Percentiles rank a stretch among this genome's conserved stretches.
These are phyloP conservation scores for Tursiops truncatus DNA, from an alignment of 2,113 vertebrate species.

Conservation along the genomic window DNA sequence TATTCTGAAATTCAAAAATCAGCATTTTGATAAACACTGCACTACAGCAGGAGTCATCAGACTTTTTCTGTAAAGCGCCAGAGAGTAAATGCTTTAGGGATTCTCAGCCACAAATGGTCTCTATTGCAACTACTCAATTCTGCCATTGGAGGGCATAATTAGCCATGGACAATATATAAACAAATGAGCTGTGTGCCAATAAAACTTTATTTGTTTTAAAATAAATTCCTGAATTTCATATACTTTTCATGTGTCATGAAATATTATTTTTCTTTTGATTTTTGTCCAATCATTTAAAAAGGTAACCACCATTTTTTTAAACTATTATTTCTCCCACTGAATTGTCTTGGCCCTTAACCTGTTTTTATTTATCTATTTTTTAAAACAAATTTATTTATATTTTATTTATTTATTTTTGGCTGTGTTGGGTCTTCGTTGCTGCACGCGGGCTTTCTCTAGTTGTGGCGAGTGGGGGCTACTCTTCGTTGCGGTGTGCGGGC, in stretches of 20 bases:
- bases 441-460: too few relatives aligned
- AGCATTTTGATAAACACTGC: not conserved
- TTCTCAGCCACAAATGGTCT: not conserved
- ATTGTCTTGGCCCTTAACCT: too few relatives aligned
- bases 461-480: too few relatives aligned
- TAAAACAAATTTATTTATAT: too few relatives aligned
- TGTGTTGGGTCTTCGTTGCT: too few relatives aligned
- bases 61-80: not conserved
- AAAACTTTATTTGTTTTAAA: not conserved
- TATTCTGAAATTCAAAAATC: not conserved
- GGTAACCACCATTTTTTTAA: not conserved
- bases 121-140: not conserved
- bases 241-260: not conserved
- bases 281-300: not conserved
- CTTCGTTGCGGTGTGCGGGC: too few relatives aligned
- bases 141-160: not conserved
- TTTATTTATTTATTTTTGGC: too few relatives aligned
- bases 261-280: not conserved
- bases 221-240: not conserved
- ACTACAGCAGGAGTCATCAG: not conserved
- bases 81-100: not conserved
- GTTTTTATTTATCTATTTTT: too few relatives aligned
- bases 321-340: too few relatives aligned
- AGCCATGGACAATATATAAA: not conserved
- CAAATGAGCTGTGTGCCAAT: not conserved